Percentiles rank a stretch among this genome's conserved stretches.
Evolutionary conservation across 2,113 vertebrate species (phyloP).

Genomic region (Apeltes quadracus): DNA sequence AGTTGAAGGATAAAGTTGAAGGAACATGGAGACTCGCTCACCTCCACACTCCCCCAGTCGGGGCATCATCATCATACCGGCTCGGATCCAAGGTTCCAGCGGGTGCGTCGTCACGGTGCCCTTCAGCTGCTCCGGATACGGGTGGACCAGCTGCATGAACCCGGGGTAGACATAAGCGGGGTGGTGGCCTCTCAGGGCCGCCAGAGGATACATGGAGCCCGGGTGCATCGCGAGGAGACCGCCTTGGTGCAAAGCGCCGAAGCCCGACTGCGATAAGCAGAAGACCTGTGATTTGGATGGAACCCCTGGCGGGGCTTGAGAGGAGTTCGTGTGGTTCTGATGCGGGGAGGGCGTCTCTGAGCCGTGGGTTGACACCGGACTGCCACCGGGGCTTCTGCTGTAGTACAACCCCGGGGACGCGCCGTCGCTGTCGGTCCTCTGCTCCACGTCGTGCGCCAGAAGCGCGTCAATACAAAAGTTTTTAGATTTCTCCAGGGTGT

Average conservation of each 20-base stretch:
- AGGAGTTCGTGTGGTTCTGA: conserved; percentile 18
- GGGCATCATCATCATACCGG: conserved; percentile 81
- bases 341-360: conserved; percentile 74
- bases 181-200: conserved; percentile 76
- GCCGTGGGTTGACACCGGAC: conserved; percentile 57
- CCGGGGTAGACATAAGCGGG: conserved; percentile 71
- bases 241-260: conserved; percentile 68
- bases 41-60: conserved; percentile 78
- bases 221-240: conserved; percentile 75
- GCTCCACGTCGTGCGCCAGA: conserved; percentile 75
- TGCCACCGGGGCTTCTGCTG: conserved; percentile 52
- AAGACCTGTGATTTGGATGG: conserved; percentile 71
- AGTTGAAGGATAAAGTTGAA: not conserved
- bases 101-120: conserved; percentile 72
- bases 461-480: conserved; percentile 87
- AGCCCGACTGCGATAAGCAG: conserved; percentile 69
- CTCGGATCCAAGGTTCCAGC: conserved; percentile 84
- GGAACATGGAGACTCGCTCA: conserved; percentile 35
- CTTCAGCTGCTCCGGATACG: conserved; percentile 83
- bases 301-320: conserved; percentile 53
- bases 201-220: conserved; percentile 74
- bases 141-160: conserved; percentile 78
- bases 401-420: conserved; percentile 55
- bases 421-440: conserved; percentile 40
- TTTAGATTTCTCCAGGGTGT: conserved; percentile 81